Evolutionary conservation across 2,113 vertebrate species (phyloP).

Genomic region (Salvator merianae): DNA sequence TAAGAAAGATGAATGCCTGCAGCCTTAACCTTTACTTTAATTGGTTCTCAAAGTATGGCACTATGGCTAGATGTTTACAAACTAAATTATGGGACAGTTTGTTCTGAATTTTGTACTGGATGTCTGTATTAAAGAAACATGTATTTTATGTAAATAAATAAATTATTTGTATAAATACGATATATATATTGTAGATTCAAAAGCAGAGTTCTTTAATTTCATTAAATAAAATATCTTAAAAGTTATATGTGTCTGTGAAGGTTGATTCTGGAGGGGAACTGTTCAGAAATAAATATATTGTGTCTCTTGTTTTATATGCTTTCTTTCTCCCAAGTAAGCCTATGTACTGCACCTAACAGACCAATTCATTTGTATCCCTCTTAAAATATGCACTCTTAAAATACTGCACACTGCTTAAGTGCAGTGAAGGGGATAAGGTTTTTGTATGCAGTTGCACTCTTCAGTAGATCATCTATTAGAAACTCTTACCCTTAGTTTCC

Average conservation of each 20-base stretch:
- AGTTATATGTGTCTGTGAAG: background rate
- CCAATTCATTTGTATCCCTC: background rate
- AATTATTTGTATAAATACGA: constrained; percentile 62
- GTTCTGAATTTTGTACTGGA: background rate
- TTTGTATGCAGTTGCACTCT: background rate
- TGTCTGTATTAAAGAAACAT: constrained; percentile 38
- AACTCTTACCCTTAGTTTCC: background rate
- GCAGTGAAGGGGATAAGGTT: background rate
- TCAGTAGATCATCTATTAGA: accelerated
- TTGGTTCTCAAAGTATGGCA: background rate
- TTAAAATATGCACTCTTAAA: background rate
- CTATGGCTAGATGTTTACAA: background rate
- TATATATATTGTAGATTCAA: background rate
- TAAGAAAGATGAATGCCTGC: background rate
- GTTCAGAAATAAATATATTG: background rate
- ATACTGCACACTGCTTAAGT: background rate
- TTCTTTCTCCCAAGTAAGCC: background rate
- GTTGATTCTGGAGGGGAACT: background rate
- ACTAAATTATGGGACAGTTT: accelerated
- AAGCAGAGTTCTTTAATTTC: constrained; percentile 19
- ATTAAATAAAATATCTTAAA: constrained; percentile 1
- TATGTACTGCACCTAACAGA: background rate
- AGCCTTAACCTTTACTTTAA: accelerated
- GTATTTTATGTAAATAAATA: constrained; percentile 60
- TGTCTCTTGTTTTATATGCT: background rate